These are phyloP conservation scores for Ips nitidus DNA, from an alignment of 1,140 invertebrate genomes.

Conservation along the genomic window DNA sequence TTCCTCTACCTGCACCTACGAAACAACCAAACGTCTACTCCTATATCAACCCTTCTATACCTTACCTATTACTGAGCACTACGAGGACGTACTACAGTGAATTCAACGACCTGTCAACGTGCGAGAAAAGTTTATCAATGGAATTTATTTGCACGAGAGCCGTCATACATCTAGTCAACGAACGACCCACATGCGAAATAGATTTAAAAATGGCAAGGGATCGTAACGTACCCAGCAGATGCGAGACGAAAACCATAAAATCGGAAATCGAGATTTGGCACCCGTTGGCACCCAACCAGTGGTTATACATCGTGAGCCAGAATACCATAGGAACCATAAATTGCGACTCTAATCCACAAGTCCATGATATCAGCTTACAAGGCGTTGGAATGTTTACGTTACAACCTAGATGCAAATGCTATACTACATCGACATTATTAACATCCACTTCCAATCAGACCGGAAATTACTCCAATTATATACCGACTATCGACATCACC, in stretches of 20 bases:
- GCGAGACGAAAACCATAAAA: constrained; percentile 8
- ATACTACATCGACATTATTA: constrained; percentile 21
- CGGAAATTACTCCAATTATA: constrained; percentile 19
- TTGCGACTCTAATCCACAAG: not conserved
- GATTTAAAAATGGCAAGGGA: not conserved
- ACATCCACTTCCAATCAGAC: constrained; percentile 7
- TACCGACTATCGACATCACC: constrained; percentile 22
- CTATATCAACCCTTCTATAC: constrained; percentile 23
- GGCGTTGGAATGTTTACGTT: constrained; percentile 19
- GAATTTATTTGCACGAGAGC: constrained; percentile 1
- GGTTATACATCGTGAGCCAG: constrained; percentile 8
- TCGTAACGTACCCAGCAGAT: not conserved
- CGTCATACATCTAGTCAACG: not conserved
- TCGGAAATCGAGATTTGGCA: constrained; percentile 20
- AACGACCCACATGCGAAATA: constrained; percentile 12
- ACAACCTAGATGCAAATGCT: constrained; percentile 25
- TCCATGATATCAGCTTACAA: constrained; percentile 7
- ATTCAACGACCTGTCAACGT: constrained; percentile 21
- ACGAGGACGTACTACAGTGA: constrained; percentile 18
- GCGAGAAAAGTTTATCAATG: not conserved
- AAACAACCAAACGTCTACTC: constrained; percentile 7
- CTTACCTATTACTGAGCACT: constrained; percentile 22
- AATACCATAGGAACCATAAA: not conserved
- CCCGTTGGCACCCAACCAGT: constrained; percentile 12
- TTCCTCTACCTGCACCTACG: constrained; percentile 4